A percentile compares a stretch with the other conserved stretches of the same genome.
Conservation (phyloP, 92 coral and sea anemone genomes). For the Epizoanthus illoricatus region DNA sequence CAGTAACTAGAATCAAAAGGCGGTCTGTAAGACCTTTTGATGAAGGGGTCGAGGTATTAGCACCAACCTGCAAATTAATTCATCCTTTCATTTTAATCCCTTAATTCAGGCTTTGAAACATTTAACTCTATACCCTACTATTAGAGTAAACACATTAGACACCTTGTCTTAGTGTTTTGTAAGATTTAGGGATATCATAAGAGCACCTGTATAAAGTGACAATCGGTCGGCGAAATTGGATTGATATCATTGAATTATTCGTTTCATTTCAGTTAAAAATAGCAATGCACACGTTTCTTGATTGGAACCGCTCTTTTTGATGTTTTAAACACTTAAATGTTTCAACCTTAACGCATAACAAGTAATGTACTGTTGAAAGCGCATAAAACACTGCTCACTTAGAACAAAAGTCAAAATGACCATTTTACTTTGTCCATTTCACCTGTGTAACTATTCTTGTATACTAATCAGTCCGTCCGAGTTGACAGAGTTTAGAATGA, state of each 20-base stretch:
- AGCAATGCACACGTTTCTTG: background rate
- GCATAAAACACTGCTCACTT: slow-evolving; percentile 20
- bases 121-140: slow-evolving; percentile 24
- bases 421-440: slow-evolving; percentile 10
- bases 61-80: slow-evolving; percentile 14
- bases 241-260: background rate
- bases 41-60: background rate
- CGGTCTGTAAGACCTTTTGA: background rate
- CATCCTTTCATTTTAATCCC: slow-evolving; percentile 21
- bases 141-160: slow-evolving; percentile 4
- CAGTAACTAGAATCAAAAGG: slow-evolving; percentile 14
- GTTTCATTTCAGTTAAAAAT: slow-evolving; percentile 1
- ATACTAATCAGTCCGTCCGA: background rate
- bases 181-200: background rate
- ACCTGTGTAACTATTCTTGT: slow-evolving; percentile 22
- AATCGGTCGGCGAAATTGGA: background rate
- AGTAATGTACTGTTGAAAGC: background rate
- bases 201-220: slow-evolving; percentile 17
- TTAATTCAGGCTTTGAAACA: slow-evolving; percentile 13
- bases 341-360: background rate
- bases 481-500: slow-evolving; percentile 13
- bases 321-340: background rate
- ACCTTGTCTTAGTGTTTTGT: slow-evolving; percentile 5
- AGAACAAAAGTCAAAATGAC: slow-evolving; percentile 1
- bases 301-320: background rate